Evolutionary conservation across 2,113 vertebrate species (phyloP), one percentile per base, ranked within the genome.

Genomic region (Forbesichthys agassizii): DNA sequence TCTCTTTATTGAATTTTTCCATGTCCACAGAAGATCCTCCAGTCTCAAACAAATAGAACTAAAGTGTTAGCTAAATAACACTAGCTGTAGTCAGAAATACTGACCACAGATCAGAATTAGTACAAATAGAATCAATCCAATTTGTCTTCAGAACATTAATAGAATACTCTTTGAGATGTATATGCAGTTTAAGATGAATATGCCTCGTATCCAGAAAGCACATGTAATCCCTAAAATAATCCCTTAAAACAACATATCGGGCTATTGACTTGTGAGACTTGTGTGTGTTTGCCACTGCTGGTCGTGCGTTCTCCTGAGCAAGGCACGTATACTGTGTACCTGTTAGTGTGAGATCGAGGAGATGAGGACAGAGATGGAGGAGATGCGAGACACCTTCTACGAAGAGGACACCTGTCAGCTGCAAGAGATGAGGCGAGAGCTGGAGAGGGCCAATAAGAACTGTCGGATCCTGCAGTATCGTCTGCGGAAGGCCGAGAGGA

Each of bases 361-460:
- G 89, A 94, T 99, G 92, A 94, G 96, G 83, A 94, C 94, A 0
- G 97, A 99, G 90, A 99, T 99, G 96, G 97, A 99, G 0, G 97
- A 99, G 90, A 98, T 99, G 96, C 95, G 97, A 60, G 97, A 99
- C 92, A 96, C 94, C 33, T 99, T 98, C 93, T 98, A 97, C 36
- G 97, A 99, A 74, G 97, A 99, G 62, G 97, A 99, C 64, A 97
- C 96, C 47, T 98, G 96, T 77, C 97, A 98, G 86, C 94, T 99
- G 73, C 96, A 98, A 89, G 97, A 99, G 75, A 96, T 98, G 95
- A 95, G 96, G 79, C 95, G 97, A 1, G 97, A 99, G 73, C 90
- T 99, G 81, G 97, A 99, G 88, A 88, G 97, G 71, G 96, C 97
- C 86, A 98, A 99, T 92, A 99, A 99, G 88, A 99, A 98, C 93